A percentile compares a stretch with the other conserved stretches of the same genome.
Evolutionary conservation across 2,113 vertebrate genomes (phyloP).

Genomic region (human (Homo sapiens)): DNA sequence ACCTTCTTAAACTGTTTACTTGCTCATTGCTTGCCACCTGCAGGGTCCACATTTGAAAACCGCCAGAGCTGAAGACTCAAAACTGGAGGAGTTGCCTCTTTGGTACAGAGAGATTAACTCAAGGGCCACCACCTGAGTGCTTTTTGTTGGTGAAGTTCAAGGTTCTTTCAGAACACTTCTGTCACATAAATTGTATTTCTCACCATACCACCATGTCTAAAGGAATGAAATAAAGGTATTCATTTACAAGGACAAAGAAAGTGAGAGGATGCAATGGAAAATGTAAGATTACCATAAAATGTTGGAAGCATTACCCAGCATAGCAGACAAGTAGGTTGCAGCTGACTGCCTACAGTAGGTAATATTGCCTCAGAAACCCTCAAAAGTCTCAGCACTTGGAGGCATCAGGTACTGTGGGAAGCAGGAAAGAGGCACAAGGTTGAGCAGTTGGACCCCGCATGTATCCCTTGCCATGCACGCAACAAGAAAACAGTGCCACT

Average conservation of each 20-base stretch:
- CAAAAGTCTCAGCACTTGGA: not conserved
- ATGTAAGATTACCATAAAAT: not conserved
- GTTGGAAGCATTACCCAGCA: not conserved
- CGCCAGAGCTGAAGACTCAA: not conserved
- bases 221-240: not conserved
- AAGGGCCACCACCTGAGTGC: not conserved
- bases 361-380: not conserved
- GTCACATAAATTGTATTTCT: not conserved
- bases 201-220: not conserved
- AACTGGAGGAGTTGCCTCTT: not conserved
- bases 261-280: not conserved
- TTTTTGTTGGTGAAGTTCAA: not conserved
- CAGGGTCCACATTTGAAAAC: not conserved
- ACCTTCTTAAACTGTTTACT: conserved; percentile 42
- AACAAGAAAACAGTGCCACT: not conserved
- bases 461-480: no score
- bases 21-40: not conserved
- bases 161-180: not conserved
- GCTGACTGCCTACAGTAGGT: fast-evolving
- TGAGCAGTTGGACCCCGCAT: not conserved
- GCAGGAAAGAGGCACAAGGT: not conserved
- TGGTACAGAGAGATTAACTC: not conserved
- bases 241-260: not conserved
- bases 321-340: not conserved
- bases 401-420: not conserved